These are phyloP conservation scores for Pelecanoides urinatrix DNA, from an alignment of 2,113 vertebrate genomes.

Conservation along the genomic window DNA sequence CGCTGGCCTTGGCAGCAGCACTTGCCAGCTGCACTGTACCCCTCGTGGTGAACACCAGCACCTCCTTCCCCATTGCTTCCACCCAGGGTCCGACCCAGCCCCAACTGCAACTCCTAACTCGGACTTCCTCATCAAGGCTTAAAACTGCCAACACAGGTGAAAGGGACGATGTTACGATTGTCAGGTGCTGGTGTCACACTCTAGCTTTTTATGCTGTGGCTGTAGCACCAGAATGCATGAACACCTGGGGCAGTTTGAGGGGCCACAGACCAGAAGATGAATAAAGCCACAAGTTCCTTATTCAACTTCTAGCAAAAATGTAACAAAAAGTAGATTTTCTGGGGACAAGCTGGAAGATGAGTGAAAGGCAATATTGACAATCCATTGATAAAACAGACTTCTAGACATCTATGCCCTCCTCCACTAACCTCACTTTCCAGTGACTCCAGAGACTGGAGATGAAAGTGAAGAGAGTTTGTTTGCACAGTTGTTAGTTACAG, in stretches of 20 bases:
- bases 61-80: not conserved
- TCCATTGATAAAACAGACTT: not conserved
- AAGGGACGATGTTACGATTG: rapidly evolving
- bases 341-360: not conserved
- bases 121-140: not conserved
- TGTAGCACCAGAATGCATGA: not conserved
- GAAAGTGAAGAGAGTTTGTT: not conserved
- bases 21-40: not conserved
- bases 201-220: not conserved
- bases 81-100: not conserved
- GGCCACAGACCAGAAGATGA: not conserved
- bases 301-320: not conserved
- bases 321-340: not conserved
- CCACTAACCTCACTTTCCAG: not conserved
- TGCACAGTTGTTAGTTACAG: not conserved
- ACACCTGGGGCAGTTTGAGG: not conserved
- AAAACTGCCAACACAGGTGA: not conserved
- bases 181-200: not conserved
- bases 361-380: not conserved
- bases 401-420: not conserved
- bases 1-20: not conserved
- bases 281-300: not conserved
- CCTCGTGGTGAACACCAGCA: rapidly evolving
- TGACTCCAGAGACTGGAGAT: not conserved
- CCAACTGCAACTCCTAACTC: not conserved